Evolutionary conservation across 2,888 invertebrate species (phyloP), one percentile per base, ranked within the genome.

Genomic region (Caenorhabditis imperialis): DNA sequence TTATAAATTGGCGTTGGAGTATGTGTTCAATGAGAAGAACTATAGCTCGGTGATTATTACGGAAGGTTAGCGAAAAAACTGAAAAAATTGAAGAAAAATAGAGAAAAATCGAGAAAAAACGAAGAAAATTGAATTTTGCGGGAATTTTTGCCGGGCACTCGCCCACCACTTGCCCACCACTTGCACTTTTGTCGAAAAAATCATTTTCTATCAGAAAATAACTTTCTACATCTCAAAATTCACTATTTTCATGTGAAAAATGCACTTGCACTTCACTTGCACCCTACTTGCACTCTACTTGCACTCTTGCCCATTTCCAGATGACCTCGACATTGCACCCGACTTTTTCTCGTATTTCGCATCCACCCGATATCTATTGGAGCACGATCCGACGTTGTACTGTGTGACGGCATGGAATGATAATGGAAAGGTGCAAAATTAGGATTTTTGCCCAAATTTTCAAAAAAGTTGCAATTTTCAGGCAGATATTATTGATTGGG

Each of bases 391-490:
- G 0, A 92, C 93, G 12, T 90, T 99, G 54, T 98, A 96, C 95
- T 99, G 99, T 88, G 93, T 98, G 78, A 98, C 97, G 8, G 99
- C 99, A 0, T 99, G 98, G 98, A 99, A 99, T 89, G 99, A 99
- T 90, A 99, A 99, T 89, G 99, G 99, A 20, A 97, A 96, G 90
- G 91, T 75, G 23, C 25, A n/a, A 35, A 18, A 1, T 14, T 57
- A 6, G 1, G n/a, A n/a, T n/a, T n/a, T n/a, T n/a, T n/a, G n/a
- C n/a, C 10, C 2, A 12, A 14, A 5, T 27, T 50, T 33, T 22
- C 25, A 22, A 7, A 22, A 30, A 23, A 8, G 48, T 1, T 20
- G n/a, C n/a, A 10, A 33, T 25, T 37, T 62, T 47, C 51, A 73
- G 81, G 30, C 48, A 0, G 65, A 50, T 38, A 53, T 45, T 7